A percentile compares a stretch with the other conserved stretches of the same genome.
These are phyloP conservation scores for Dysmachus trigonus DNA, from an alignment of 2,888 invertebrate species.

Conservation along the genomic window DNA sequence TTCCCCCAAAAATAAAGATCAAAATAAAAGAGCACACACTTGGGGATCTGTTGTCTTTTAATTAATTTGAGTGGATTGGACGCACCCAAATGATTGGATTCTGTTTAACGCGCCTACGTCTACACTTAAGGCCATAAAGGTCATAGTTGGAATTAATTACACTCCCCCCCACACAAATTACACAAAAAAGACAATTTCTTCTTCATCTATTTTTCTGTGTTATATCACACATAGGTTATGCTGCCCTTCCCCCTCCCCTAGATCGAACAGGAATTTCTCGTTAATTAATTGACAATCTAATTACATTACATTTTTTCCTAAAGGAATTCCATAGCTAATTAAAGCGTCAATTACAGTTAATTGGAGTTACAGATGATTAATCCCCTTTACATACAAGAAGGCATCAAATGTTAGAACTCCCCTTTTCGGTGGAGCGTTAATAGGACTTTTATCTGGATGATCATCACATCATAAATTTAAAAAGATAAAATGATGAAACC, in stretches of 20 bases:
- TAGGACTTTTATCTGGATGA: conserved; percentile 1
- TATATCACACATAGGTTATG: background rate
- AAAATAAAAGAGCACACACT: background rate
- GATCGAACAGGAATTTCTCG: background rate
- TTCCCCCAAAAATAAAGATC: background rate
- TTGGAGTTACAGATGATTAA: conserved; percentile 28
- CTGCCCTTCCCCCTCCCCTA: too few species aligned
- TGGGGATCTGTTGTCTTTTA: background rate
- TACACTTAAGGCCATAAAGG: background rate
- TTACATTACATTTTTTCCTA: conserved; percentile 15
- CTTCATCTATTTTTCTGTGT: background rate
- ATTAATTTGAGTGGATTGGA: background rate
- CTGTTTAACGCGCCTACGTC: background rate
- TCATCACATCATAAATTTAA: conserved; percentile 21
- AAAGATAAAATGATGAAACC: conserved; percentile 23
- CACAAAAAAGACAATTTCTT: background rate
- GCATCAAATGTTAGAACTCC: background rate
- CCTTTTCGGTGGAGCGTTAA: background rate
- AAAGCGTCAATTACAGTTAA: conserved; percentile 27
- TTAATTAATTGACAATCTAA: conserved; percentile 28
- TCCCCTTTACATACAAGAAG: background rate
- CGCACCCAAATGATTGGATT: background rate
- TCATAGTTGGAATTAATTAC: background rate
- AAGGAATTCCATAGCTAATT: conserved; percentile 8
- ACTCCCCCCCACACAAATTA: background rate